Base-by-base conservation (phyloP, 1,140 invertebrate species). In the Tetranychus urticae region DNA sequence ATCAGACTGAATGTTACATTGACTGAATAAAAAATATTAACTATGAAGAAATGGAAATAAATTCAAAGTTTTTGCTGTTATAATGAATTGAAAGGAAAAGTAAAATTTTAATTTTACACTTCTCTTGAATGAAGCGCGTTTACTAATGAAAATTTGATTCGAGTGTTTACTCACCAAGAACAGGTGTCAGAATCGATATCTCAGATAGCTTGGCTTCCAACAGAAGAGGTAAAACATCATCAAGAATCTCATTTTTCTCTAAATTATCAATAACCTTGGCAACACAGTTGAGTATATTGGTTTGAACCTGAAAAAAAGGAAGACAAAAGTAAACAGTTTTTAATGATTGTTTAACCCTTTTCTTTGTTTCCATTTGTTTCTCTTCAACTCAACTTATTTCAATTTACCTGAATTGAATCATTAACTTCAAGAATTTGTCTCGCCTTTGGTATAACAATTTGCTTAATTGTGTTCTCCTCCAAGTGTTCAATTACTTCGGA, bases 171-270 rank as follows among this genome's bases (percentile, higher is more conserved):
- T 67, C 67, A 77, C 75, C 70, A 61, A 75, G 70, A 34, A 76
- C 69, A 54, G 71, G 67, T 69, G 76, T 71, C 37, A 77, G 69
- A 58, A 79, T 74, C 50, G 75, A 73, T 1, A 88, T 83, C 71
- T 97, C 89, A 58, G 84, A 82, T 39, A 91, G 77, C 54, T 83
- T 80, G 60, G 90, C 85, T 64, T 87, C 82, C 63, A 82, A 84
- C 14, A 97, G 75, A 59, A 94, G 77, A 0, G 89, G 90, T 64
- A 96, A 77, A 0, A 97, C 86, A 65, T 91, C 85, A 66, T 94
- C 90, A 63, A 91, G 80, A 56, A 96, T 88, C 69, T 86, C 82
- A 57, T 81, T 79, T 66, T 86, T 83, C 65, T 94, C 89, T 60
- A 97, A 75, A 60, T 86, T 81, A 64, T 84, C 80, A 54, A 92